Base-by-base conservation (phyloP, 2,797 vertebrate species). In the Phoeniculus purpureus region DNA sequence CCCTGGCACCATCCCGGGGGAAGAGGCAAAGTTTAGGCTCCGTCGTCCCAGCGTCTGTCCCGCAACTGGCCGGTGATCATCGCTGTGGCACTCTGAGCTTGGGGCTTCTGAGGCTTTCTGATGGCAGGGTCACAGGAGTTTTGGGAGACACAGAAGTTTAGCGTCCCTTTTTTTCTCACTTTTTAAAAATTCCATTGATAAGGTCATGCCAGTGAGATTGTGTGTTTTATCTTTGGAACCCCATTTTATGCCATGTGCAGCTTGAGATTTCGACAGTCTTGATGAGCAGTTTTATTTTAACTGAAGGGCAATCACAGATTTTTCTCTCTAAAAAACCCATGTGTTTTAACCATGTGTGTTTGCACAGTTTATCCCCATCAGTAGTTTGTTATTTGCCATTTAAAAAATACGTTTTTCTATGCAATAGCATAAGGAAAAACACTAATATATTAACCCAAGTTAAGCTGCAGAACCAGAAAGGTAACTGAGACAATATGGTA, bases 41-140 rank as follows among this genome's bases (percentile, higher is more conserved):
- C 56, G 34, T 48, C 48, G 20, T 15, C 31, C 68, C 10, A 59
- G 73, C 43, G 3, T 20, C 26, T 2, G 9, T 14, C 34, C 55
- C 43, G 10, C 43, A 43, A 43, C 17, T 19, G 59, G 29, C 21
- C 12, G 14, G 16, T 43, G 43, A 43, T 43, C 43, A 1, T 40
- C 29, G n/a, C 47, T 8, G 0, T n/a, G 3, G 1, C 4, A 8
- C 31, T 12, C 34, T 25, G 27, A 9, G 45, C 50, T 51, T 16
- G 6, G 76, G 61, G 20, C 5, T 11, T 32, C 3, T 4, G 68
- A 40, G 81, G 48, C 52, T 85, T 26, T 52, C 31, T 59, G 3
- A 0, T 2, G 15, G 22, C 23, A 7, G 1, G 72, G 45, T 6
- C 32, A 5, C 45, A 25, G 50, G 21, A 37, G 27, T 25, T 47